Percentiles rank a stretch among this genome's conserved stretches.
phyloP scores from a whole-genome alignment of 1,140 invertebrate species.

The Drosophila nigromelanica region DNA sequence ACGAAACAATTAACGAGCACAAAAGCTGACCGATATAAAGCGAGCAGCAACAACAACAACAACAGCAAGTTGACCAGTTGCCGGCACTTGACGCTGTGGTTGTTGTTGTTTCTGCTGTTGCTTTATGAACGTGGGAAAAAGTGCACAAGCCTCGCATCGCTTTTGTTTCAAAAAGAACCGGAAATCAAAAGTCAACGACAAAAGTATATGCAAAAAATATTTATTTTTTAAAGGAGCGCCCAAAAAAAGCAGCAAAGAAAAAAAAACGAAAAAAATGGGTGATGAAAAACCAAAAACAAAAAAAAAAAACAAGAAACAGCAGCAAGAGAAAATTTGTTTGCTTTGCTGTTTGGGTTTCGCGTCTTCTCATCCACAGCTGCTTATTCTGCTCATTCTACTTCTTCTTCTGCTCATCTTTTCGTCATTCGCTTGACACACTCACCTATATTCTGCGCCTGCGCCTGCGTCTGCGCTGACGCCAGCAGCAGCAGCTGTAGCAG shows the following conservation, averaged over 20 bases:
- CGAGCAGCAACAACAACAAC: slow-evolving; percentile 24
- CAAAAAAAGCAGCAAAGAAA: slow-evolving; percentile 15
- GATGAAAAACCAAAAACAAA: slow-evolving; percentile 14
- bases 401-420: slow-evolving; percentile 43
- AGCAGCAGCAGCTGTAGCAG: slow-evolving; percentile 45
- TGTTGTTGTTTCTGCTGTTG: slow-evolving; percentile 24
- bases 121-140: slow-evolving; percentile 78
- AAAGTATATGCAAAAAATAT: slow-evolving; percentile 51
- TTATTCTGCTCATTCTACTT: slow-evolving; percentile 8
- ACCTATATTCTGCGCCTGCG: slow-evolving; percentile 80
- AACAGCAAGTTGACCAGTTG: slow-evolving; percentile 33
- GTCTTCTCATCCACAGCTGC: slow-evolving; percentile 7
- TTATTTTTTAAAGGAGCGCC: slow-evolving; percentile 6
- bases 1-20: slow-evolving; percentile 69
- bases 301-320: slow-evolving; percentile 19
- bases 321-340: slow-evolving; percentile 72
- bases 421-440: slow-evolving; percentile 78
- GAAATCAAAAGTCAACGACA: slow-evolving; percentile 50
- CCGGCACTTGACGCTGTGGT: slow-evolving; percentile 37
- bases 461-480: slow-evolving; percentile 33
- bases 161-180: slow-evolving; percentile 47
- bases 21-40: slow-evolving; percentile 59
- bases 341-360: slow-evolving; percentile 36
- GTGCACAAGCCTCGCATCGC: slow-evolving; percentile 42
- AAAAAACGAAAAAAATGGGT: slow-evolving; percentile 9